phyloP scores from a whole-genome alignment of 2,888 invertebrate species.

The Limnephilus auricula region DNA sequence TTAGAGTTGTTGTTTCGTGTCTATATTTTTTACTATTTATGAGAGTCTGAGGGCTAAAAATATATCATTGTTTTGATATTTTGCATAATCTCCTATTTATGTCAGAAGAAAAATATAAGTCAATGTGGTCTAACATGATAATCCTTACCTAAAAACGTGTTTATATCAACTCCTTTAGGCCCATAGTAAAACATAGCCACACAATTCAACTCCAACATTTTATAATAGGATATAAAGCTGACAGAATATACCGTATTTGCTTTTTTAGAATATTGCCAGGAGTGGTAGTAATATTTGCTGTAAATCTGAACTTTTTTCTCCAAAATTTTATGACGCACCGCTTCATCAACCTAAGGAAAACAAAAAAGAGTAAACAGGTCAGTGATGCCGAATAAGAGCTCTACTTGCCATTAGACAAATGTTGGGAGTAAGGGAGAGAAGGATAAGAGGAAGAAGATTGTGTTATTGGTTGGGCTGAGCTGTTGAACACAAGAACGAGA shows the following conservation, averaged over 20 bases:
- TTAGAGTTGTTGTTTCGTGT: too few relatives aligned
- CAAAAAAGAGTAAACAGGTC: not conserved
- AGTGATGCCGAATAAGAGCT: not conserved
- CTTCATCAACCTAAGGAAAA: constrained; percentile 74
- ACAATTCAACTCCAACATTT: constrained; percentile 74
- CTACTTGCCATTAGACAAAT: not conserved
- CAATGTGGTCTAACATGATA: not conserved
- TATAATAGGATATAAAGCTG: constrained; percentile 75
- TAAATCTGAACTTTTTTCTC: constrained; percentile 74
- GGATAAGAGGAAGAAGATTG: too few relatives aligned
- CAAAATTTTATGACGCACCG: constrained; percentile 73
- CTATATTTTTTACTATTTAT: too few relatives aligned
- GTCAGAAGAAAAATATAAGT: too few relatives aligned
- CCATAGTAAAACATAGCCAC: constrained; percentile 79
- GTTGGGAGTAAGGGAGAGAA: not conserved
- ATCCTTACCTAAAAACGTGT: constrained; percentile 75
- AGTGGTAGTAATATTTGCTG: constrained; percentile 77
- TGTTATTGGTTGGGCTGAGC: not conserved
- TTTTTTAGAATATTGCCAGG: constrained; percentile 73
- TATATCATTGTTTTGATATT: too few relatives aligned
- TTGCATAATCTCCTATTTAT: too few relatives aligned
- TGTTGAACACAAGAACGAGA: too few relatives aligned
- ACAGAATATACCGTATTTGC: constrained; percentile 71
- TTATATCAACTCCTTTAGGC: constrained; percentile 75
- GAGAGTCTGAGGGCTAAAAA: too few relatives aligned